Evolutionary conservation across 2,113 vertebrate species (phyloP), one percentile per base, ranked within the genome.

Genomic region (Anarhynchus alexandrinus): DNA sequence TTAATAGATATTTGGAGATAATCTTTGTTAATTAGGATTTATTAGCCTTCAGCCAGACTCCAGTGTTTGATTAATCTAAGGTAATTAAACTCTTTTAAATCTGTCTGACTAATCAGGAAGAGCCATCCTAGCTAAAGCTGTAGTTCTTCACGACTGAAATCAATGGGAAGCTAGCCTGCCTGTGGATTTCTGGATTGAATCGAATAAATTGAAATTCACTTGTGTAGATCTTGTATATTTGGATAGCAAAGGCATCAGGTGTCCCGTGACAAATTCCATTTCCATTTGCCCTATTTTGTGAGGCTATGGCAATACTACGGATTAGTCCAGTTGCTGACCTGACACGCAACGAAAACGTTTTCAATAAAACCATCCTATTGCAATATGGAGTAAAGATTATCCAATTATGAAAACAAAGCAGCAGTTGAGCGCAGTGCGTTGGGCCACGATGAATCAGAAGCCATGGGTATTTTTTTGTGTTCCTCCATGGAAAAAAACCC

Each of bases 1-100:
- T 92, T 78, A 81, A 51, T 87, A 93, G 88, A 54, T 96, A 85
- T 85, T 95, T 76, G 27, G 83, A 74, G 86, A 82, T 94, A 66
- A 95, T 94, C 95, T 87, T 86, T 86, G 55, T 90, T 93, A 95
- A 96, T 97, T 93, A 95, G 82, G 77, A 88, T 95, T 86, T 95
- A 96, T 93, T 96, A 96, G 77, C 66, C 69, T 92, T 91, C 77
- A 85, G 49, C 32, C 87, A 94, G 91, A 79, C 64, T 81, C 52
- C 40, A 69, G 52, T 38, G 10, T 90, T 84, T 95, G 83, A 96
- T 96, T 93, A 95, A 82, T 86, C 91, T 82, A 86, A 81, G 43
- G 74, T 96, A 94, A 94, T 96, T 94, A 96, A 97, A 86, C 42
- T 88, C 47, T 73, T 58, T 64, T 78, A 96, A 93, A 80, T 91